Base-by-base conservation (phyloP, 1,140 invertebrate species). In the Drosophila jambulina region DNA sequence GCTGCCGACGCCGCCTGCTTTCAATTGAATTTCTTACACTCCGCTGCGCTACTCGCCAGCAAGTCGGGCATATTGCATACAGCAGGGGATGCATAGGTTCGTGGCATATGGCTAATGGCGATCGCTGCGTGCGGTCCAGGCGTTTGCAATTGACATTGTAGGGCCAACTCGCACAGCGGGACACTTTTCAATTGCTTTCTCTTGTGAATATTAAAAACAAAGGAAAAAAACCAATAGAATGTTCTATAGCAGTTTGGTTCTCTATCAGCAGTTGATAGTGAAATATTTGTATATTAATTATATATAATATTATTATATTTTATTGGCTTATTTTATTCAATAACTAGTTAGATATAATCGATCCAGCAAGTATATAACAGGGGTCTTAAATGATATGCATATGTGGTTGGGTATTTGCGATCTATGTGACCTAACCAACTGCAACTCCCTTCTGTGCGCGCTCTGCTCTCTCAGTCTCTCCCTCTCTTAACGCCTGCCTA, bases 1-100 rank as follows among this genome's bases (percentile, higher is more conserved):
- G n/a, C n/a, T 42, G 34, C 12, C 36, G 54, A 32, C 53, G 53
- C 54, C 54, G 54, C 23, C 56, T 53, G 34, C 25, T 56, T 63
- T 34, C 49, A 63, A 63, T 63, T 34, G 32, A 63, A 63, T 78
- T 74, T 71, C 61, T 58, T 65, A 78, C 59, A 72, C 56, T 45
- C 42, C 58, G 77, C 65, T 76, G 36, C 74, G 40, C 51, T 53
- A 46, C 23, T 15, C 29, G 25, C 34, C 40, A 29, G 17, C 49
- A 36, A 69, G 54, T 61, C 48, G 70, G 59, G 77, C 68, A 62
- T 80, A 80, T 80, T 54, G 12, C 21, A 29, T 43, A 12, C 34
- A 12, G 46, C 38, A 58, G 48, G 65, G 40, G 49, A 36, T 10
- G 49, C n/a, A 46, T 53, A 38, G 34, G 23, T n/a, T 19, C 34